Conservation (phyloP, 2,797 vertebrate species). For the Centroberyx gerrardi region DNA sequence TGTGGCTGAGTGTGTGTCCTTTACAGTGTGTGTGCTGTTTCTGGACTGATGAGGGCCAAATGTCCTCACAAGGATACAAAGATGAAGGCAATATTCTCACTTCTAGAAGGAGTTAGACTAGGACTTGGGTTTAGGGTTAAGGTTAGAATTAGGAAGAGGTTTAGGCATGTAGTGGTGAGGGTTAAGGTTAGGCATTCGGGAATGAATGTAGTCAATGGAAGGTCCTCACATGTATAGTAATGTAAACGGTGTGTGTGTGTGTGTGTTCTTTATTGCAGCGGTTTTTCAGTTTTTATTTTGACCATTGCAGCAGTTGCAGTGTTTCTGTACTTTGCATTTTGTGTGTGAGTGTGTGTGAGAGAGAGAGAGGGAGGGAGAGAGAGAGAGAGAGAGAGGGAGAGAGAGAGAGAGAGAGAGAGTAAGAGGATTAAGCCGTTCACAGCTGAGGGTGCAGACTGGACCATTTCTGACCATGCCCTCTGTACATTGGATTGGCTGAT, state of each 20-base stretch:
- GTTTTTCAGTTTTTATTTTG: background rate
- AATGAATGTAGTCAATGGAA: too few species aligned
- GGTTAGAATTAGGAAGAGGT: background rate
- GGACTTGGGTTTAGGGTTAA: background rate
- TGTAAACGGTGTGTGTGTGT: background rate
- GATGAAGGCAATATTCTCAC: background rate
- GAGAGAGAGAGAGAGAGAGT: constrained; percentile 25
- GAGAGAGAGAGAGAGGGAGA: constrained; percentile 19
- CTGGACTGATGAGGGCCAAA: background rate
- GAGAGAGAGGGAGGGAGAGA: constrained; percentile 24
- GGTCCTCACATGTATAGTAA: too few species aligned
- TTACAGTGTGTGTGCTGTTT: background rate
- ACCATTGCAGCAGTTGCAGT: background rate
- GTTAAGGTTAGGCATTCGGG: background rate
- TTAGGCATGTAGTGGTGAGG: background rate
- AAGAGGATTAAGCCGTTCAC: constrained; percentile 79
- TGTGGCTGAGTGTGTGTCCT: constrained; percentile 8
- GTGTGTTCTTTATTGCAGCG: constrained; percentile 9
- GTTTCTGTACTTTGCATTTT: constrained; percentile 35
- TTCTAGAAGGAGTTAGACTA: background rate
- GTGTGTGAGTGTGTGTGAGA: constrained; percentile 58
- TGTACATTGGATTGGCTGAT: constrained; percentile 56
- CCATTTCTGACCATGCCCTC: constrained; percentile 50
- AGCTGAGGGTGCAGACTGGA: constrained; percentile 58
- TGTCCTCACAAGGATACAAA: background rate